A percentile compares a stretch with the other conserved stretches of the same genome.
Conservation (phyloP, 2,888 invertebrate species). For the Chorisops tibialis region DNA sequence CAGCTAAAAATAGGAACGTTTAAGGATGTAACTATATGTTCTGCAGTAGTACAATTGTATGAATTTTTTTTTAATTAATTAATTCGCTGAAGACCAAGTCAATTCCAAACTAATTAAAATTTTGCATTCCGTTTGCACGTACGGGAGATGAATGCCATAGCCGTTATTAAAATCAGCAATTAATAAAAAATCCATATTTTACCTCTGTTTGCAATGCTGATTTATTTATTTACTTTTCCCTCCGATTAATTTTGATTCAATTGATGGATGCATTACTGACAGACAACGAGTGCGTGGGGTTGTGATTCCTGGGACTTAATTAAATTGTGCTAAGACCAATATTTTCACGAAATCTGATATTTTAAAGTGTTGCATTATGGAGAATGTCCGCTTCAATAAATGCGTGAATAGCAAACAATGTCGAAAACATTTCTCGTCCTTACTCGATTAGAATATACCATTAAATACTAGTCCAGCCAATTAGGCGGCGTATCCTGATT, state of each 20-base stretch:
- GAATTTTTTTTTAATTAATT: too few relatives aligned
- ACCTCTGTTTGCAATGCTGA: constrained; percentile 14
- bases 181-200: constrained; percentile 8
- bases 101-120: too few relatives aligned
- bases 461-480: constrained; percentile 9
- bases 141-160: too few relatives aligned
- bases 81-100: too few relatives aligned
- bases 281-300: too few relatives aligned
- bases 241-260: constrained; percentile 23
- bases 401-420: neutral
- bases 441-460: constrained; percentile 7
- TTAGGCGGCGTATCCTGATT: constrained; percentile 9
- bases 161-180: constrained; percentile 11
- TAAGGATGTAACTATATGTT: too few relatives aligned
- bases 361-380: neutral
- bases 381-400: too few relatives aligned
- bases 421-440: neutral
- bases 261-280: neutral
- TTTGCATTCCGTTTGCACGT: too few relatives aligned
- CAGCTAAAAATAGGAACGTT: too few relatives aligned
- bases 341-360: neutral
- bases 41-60: too few relatives aligned
- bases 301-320: too few relatives aligned
- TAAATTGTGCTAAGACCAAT: too few relatives aligned
- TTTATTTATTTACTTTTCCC: constrained; percentile 23